Evolutionary conservation across 2,113 vertebrate genomes (phyloP).

Genomic region (Albula goreensis): DNA sequence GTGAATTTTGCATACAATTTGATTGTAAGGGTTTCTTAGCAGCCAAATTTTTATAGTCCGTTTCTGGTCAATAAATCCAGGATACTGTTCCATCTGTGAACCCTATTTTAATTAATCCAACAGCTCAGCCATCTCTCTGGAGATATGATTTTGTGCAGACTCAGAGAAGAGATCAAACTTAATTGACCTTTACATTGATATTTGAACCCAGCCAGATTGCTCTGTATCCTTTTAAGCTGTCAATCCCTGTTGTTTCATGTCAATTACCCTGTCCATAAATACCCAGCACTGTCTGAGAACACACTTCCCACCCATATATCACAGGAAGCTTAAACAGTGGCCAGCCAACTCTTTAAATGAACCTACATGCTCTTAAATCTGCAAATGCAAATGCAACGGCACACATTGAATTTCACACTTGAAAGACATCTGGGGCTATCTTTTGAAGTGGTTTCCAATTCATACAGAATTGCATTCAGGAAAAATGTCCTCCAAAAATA

Average conservation of each 20-base stretch:
- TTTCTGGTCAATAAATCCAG: constrained; percentile 38
- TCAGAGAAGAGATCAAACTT: constrained; percentile 51
- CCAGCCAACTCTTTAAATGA: not conserved
- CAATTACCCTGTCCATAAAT: constrained; percentile 46
- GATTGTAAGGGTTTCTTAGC: not conserved
- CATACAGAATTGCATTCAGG: not conserved
- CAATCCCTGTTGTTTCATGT: constrained; percentile 42
- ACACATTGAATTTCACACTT: not conserved
- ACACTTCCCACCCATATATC: not conserved
- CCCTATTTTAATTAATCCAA: constrained; percentile 60
- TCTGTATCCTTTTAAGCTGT: constrained; percentile 38
- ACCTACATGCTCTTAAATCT: not conserved
- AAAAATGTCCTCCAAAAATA: not conserved
- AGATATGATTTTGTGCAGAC: constrained; percentile 44
- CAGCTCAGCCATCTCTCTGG: constrained; percentile 36
- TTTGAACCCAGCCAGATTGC: constrained; percentile 56
- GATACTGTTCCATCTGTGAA: constrained; percentile 44
- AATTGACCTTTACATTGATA: constrained; percentile 66
- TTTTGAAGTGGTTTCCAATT: not conserved
- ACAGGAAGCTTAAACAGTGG: not conserved
- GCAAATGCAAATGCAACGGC: not conserved
- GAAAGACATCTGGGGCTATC: not conserved
- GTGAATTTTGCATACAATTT: not conserved
- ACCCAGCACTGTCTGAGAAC: constrained; percentile 15
- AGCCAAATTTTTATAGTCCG: constrained; percentile 31